phyloP scores from a whole-genome alignment of 2,113 vertebrate species.

The Gadus chalcogrammus region DNA sequence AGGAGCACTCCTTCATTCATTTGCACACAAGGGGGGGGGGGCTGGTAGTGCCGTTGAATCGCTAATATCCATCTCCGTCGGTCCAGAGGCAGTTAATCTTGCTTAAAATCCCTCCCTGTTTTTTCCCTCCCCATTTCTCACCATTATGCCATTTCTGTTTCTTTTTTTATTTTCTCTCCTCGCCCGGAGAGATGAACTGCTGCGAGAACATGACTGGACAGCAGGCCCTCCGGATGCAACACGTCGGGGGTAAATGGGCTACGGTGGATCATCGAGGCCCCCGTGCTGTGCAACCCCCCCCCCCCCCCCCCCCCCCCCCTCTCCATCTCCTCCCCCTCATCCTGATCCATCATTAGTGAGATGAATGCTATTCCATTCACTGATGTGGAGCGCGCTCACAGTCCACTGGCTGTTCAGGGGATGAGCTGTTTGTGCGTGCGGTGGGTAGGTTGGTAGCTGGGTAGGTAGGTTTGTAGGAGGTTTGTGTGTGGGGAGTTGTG shows the following conservation, averaged over 20 bases:
- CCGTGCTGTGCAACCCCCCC: constrained; percentile 10
- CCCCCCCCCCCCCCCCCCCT: constrained; percentile 8
- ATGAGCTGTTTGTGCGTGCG: background rate
- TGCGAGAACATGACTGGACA: constrained; percentile 51
- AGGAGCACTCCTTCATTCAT: too few relatives aligned
- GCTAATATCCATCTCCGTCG: too few relatives aligned
- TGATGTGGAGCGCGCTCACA: background rate
- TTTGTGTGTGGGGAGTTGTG: background rate
- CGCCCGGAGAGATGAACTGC: constrained; percentile 35
- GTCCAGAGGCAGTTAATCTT: too few relatives aligned
- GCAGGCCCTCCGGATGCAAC: constrained; percentile 41
- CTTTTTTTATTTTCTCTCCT: constrained; percentile 3
- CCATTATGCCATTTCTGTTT: background rate
- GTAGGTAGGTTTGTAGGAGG: background rate
- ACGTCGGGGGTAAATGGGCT: constrained; percentile 60
- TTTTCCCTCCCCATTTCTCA: too few relatives aligned
- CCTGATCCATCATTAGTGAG: constrained; percentile 56
- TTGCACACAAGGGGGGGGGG: too few relatives aligned
- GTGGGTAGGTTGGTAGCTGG: background rate
- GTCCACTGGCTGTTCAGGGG: background rate
- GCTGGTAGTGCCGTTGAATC: too few relatives aligned
- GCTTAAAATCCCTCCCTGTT: too few relatives aligned
- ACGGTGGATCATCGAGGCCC: constrained; percentile 53
- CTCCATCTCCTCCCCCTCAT: constrained; percentile 4
- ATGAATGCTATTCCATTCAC: constrained; percentile 17